Evolutionary conservation across 1,140 invertebrate genomes (phyloP), one percentile per base, ranked within the genome.

Genomic region (Centruroides vittatus): DNA sequence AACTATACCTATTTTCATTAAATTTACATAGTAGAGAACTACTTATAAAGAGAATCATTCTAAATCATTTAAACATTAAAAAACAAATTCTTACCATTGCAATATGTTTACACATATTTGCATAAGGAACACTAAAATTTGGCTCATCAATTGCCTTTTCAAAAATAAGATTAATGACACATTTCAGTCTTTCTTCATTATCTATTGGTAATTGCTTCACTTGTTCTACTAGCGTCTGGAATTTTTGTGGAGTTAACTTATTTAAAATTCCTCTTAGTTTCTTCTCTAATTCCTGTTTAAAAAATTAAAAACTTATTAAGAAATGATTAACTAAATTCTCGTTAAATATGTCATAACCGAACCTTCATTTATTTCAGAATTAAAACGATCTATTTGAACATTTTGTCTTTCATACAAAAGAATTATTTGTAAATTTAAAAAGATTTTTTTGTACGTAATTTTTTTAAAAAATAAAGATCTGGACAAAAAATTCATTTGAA

Each of bases 81-180:
- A 51, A 5, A 13, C 1, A 7, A n/a, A 41, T 36, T 12, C 55
- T 57, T 51, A 61, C 60, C 48, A 57, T 5, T 12, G 67, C 60
- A 13, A 78, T 60, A 64, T 70, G 68, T 63, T 73, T 70, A 65
- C 77, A 81, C 78, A 97, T 83, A 51, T 83, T 78, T 0, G 93
- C 93, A 79, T 96, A 97, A 0, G 86, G 85, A 48, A 85, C 82
- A 6, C 89, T 89, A 71, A 94, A 97, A 70, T 83, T 87, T 3
- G 92, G 92, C 73, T 97, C 93, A 76, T 93, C 86, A 36, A 96
- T 85, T 48, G 93, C 93, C 79, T 95, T 96, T 71, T 94, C 89
- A 75, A 96, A 96, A 3, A 96, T 85, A 59, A 96, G 79, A 71
- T 89, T 81, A 68, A 95, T 93, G 12, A 95, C 86, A 61, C 84